A percentile compares a stretch with the other conserved stretches of the same genome.
These are phyloP conservation scores for Epistrophella euchroma DNA, from an alignment of 2,888 invertebrate genomes.

Conservation along the genomic window DNA sequence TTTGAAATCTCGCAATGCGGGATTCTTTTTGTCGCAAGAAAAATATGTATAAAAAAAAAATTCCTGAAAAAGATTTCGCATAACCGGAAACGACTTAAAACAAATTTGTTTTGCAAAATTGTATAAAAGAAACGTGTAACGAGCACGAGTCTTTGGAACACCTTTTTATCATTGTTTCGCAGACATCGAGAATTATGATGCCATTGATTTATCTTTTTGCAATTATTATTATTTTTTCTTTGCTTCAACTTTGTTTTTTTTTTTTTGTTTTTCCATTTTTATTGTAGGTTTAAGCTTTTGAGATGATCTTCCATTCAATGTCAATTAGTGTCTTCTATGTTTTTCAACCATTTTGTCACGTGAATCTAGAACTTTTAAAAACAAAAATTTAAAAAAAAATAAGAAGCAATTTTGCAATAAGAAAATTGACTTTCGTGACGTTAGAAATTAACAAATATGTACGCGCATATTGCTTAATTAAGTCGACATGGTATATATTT, in stretches of 20 bases:
- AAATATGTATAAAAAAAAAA: not conserved
- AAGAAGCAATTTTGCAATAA: not conserved
- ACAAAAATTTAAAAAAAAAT: not conserved
- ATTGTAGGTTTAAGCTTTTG: not conserved
- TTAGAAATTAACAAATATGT: slow-evolving; percentile 39
- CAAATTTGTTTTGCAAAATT: not conserved
- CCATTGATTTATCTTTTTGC: slow-evolving; percentile 13
- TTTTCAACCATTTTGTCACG: slow-evolving; percentile 23
- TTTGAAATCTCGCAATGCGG: not conserved
- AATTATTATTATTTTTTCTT: not conserved
- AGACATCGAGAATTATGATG: not conserved
- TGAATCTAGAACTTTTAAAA: not conserved
- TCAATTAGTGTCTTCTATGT: slow-evolving; percentile 45
- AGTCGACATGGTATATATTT: slow-evolving; percentile 29
- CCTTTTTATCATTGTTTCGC: not conserved
- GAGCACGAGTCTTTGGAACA: not conserved
- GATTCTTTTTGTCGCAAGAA: not conserved
- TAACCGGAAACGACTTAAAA: not conserved
- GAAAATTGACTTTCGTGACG: slow-evolving; percentile 31
- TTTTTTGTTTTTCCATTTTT: not conserved
- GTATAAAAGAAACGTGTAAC: not conserved
- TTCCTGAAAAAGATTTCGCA: not conserved
- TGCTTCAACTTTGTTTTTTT: not conserved
- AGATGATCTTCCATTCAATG: slow-evolving; percentile 8
- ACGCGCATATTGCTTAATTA: slow-evolving; percentile 33